Base-by-base conservation (phyloP, 2,113 vertebrate genomes). In the Crypturellus undulatus region DNA sequence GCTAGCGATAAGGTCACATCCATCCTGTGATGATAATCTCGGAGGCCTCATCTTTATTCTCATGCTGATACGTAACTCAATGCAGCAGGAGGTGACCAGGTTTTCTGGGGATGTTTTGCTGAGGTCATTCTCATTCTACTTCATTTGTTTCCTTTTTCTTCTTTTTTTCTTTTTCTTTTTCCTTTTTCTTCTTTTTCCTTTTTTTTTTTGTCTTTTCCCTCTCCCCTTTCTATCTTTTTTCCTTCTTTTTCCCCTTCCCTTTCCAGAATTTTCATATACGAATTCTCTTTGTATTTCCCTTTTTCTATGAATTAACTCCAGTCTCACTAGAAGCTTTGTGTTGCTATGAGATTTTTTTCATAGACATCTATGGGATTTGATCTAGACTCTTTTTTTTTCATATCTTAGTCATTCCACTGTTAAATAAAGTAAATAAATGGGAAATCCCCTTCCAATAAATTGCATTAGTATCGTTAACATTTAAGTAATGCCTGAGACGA, bases 11-110 rank as follows among this genome's bases (percentile, higher is more conserved):
- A 81, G 24, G 85, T 87, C 90, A 62, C 7, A 58, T 78, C 20
- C 65, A 76, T 51, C 24, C 25, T 2, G 1, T 52, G 43, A 76
- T 87, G 77, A 76, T 76, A 79, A 93, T 49, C 45, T 85, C 64
- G 34, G 64, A 36, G 85, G 63, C 24, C 42, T 83, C 56, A 78
- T 62, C 26, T 14, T 54, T 79, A 89, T 95, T 96, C 88, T 79
- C 88, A 90, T 89, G 80, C 69, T 63, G 93, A 75, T 69, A 45
- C 36, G 43, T 84, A 82, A 93, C 67, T 84, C 77, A 54, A 0
- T 79, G 69, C 52, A 90, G 85, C 12, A 85, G 34, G 42, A 85
- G 68, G 70, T 40, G 81, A 28, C 8, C 51, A 18, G 22, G 6
- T 20, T 14, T 51, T 43, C 28, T 92, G 45, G 14, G 3, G 18